phyloP scores from a whole-genome alignment of 1,140 invertebrate genomes.

The Ylistrum balloti region DNA sequence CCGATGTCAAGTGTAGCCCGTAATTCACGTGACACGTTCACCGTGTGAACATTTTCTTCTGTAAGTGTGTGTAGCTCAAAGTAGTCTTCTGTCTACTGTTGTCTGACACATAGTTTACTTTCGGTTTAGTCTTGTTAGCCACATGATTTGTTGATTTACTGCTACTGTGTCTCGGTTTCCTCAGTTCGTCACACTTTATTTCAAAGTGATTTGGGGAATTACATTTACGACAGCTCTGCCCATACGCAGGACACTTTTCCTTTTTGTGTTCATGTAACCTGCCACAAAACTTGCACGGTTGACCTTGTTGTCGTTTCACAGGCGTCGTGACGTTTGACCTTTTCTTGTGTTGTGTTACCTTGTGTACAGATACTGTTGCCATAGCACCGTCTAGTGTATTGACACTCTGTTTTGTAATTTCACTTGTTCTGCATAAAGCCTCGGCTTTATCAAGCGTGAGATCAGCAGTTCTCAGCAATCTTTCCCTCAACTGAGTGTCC shows the following conservation, averaged over 20 bases:
- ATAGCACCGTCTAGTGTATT: background rate
- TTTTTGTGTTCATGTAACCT: background rate
- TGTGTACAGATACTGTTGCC: background rate
- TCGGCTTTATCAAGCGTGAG: background rate
- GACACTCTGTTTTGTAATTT: background rate
- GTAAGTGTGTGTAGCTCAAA: background rate
- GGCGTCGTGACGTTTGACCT: background rate
- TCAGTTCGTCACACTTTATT: background rate
- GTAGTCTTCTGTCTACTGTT: background rate
- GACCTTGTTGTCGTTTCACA: background rate
- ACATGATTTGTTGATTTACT: background rate
- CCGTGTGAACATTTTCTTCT: background rate
- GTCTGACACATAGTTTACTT: background rate
- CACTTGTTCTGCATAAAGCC: background rate
- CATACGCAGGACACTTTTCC: background rate
- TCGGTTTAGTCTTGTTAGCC: background rate
- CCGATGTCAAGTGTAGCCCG: background rate
- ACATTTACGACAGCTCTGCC: background rate
- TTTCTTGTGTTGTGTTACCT: background rate
- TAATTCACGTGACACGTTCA: background rate
- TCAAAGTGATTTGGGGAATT: background rate
- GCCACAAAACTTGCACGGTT: background rate
- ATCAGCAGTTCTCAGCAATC: background rate
- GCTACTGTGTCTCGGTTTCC: background rate
- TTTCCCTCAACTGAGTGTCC: conserved; percentile 25